Evolutionary conservation across 2,888 invertebrate species (phyloP).

Genomic region (Epicampocera succincta): DNA sequence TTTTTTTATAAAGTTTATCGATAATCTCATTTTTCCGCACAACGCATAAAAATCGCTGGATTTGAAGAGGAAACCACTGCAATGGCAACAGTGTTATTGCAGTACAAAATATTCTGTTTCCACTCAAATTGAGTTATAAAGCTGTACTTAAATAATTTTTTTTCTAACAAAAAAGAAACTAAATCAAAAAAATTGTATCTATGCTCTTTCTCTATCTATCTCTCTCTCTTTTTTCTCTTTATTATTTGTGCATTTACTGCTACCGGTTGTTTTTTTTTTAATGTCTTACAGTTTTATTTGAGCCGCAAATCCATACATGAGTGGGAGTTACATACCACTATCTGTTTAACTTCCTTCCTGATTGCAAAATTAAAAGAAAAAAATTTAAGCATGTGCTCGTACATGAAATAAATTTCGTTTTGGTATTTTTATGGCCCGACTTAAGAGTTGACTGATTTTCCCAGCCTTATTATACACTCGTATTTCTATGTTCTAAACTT

Average conservation of each 20-base stretch:
- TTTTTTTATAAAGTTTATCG: too few species aligned
- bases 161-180: background rate
- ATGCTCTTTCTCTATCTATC: background rate
- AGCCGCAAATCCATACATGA: background rate
- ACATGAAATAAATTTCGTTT: conserved; percentile 25
- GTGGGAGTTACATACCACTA: background rate
- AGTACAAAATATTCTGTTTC: background rate
- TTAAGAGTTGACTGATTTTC: conserved; percentile 51
- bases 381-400: too few species aligned
- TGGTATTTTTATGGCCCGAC: conserved; percentile 48
- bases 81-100: background rate
- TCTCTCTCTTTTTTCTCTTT: too few species aligned
- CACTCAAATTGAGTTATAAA: too few species aligned
- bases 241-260: too few species aligned
- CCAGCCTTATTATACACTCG: background rate
- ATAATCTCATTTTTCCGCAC: too few species aligned
- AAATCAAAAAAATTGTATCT: background rate
- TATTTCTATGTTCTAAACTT: too few species aligned
- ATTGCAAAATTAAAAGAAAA: background rate
- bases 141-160: too few species aligned
- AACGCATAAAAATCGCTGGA: too few species aligned
- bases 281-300: too few species aligned
- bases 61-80: too few species aligned
- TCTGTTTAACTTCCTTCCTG: background rate
- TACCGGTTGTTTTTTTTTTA: background rate